Evolutionary conservation across 2,113 vertebrate genomes (phyloP).

Genomic region (Mirounga angustirostris): DNA sequence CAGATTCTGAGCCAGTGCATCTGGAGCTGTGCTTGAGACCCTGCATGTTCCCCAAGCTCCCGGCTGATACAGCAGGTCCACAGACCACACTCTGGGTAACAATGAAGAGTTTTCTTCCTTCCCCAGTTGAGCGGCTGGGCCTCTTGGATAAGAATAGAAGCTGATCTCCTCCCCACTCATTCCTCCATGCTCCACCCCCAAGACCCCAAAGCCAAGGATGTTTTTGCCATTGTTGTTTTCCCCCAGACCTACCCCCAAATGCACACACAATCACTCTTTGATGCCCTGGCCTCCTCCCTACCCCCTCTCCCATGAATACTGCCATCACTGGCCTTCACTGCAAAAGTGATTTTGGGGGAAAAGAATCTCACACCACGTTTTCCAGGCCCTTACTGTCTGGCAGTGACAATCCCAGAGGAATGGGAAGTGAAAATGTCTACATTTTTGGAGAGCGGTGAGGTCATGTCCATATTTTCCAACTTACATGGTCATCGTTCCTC

Average conservation of each 20-base stretch:
- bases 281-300: neutral
- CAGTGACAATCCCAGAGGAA: neutral
- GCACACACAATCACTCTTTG: neutral
- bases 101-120: neutral
- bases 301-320: neutral
- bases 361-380: constrained; percentile 72
- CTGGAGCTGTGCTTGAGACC: neutral
- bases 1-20: neutral
- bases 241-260: neutral
- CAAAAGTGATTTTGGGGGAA: constrained; percentile 53
- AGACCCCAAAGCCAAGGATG: neutral
- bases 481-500: neutral
- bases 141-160: neutral
- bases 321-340: constrained; percentile 44
- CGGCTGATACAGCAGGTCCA: too few relatives aligned
- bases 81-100: neutral
- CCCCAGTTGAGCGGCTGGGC: neutral
- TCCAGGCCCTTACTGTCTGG: constrained; percentile 63
- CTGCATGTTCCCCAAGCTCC: neutral
- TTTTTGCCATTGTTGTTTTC: constrained; percentile 26
- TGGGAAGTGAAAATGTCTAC: constrained; percentile 54
- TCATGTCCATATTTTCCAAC: constrained; percentile 39
- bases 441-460: neutral
- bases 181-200: too few relatives aligned
- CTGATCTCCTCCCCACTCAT: neutral